Base-by-base conservation (phyloP, 2,888 invertebrate genomes). In the Liodrosophila aerea region DNA sequence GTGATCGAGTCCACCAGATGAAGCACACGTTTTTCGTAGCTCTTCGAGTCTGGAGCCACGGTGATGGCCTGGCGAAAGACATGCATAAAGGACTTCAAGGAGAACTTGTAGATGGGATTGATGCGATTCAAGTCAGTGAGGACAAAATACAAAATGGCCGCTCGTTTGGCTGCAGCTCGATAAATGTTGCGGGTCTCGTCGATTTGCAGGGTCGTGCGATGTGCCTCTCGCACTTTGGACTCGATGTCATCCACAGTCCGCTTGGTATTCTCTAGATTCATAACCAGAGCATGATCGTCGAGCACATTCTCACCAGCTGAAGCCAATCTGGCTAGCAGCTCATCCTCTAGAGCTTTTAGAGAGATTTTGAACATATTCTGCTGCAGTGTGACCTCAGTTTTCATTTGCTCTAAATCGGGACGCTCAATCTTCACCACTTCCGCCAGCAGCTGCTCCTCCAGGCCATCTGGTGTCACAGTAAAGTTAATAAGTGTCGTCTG, bases 401-500 rank as follows among this genome's bases (percentile, higher is more conserved):
- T 95, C 63, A 95, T 92, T 16, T 92, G 91, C 90, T 98, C 98
- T 64, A 98, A 92, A 88, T 98, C 98, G 0, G 98, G 97, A 71
- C 98, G 92, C 88, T 98, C 98, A 2, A 94, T 94, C 91, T 96
- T 96, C 1, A 98, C 98, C 37, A 98, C 98, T 90, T 97, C 97
- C 11, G 97, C 98, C 34, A 98, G 90, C 9, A 98, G 91, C 89
- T 98, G 98, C 86, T 98, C 98, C 90, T 98, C 98, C n/a, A 98
- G 91, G 29, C 97, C 98, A 88, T 98, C 97, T 87, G 94, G 93
- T 0, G 98, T 98, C 1, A 98, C 98, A 0, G 98, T 98, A 83
- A 98, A 98, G 90, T 98, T 98, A 67, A 98, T 98, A 12, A 98
- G 92, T 1, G 98, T 98, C 22, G 97, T 96, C 91, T 98, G 98